Percentiles rank a stretch among this genome's conserved stretches.
Evolutionary conservation across 1,140 invertebrate genomes (phyloP).

Genomic region (Hylaeus volcanicus): DNA sequence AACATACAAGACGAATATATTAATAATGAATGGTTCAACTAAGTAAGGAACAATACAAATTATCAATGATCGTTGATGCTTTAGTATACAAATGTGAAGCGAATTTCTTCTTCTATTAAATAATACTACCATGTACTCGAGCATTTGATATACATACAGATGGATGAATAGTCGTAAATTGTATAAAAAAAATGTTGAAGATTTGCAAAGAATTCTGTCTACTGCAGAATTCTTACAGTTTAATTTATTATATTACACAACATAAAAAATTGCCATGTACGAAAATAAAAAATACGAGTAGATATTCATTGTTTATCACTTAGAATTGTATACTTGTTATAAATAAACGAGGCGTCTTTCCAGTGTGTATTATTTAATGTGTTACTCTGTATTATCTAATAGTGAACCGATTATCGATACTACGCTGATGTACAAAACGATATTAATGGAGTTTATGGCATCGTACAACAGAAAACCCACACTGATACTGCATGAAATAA

Average conservation of each 20-base stretch:
- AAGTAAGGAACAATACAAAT: constrained; percentile 30
- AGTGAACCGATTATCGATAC: constrained; percentile 2
- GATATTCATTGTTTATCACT: not conserved
- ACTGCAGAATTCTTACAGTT: not conserved
- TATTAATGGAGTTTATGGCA: constrained; percentile 31
- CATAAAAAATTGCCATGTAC: not conserved
- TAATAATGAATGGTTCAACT: constrained; percentile 25
- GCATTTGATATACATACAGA: not conserved
- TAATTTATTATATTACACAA: not conserved
- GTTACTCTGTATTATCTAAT: constrained; percentile 1
- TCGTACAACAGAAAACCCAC: constrained; percentile 9
- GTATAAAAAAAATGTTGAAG: not conserved
- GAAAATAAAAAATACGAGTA: constrained; percentile 20
- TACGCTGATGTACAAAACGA: constrained; percentile 1
- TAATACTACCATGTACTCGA: constrained; percentile 13
- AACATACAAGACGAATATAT: constrained; percentile 38
- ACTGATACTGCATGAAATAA: not conserved
- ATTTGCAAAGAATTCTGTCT: not conserved
- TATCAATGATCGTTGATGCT: constrained; percentile 11
- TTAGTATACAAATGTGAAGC: not conserved
- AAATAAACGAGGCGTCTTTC: constrained; percentile 14
- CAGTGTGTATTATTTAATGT: constrained; percentile 19
- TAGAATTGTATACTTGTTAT: constrained; percentile 5
- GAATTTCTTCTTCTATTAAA: not conserved
- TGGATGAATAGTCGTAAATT: not conserved